Base-by-base conservation (phyloP, 2,797 vertebrate species). In the Acanthurus lineatus region DNA sequence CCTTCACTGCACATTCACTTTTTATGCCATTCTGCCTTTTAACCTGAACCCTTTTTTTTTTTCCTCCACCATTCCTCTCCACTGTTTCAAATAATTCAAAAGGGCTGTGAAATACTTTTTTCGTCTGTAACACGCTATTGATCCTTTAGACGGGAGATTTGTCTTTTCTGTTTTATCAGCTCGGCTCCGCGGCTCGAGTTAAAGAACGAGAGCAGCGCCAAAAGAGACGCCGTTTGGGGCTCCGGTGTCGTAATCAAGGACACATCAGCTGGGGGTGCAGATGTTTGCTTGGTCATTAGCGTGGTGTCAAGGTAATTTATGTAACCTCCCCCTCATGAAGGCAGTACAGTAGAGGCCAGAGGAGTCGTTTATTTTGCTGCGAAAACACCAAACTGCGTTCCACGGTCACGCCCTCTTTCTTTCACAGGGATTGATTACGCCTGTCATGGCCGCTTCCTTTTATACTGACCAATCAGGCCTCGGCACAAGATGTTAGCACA, bases 241-340 rank as follows among this genome's bases (percentile, higher is more conserved):
- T 53, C 77, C 58, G 44, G 76, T 51, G 71, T 82, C 70, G 49
- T 3, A 22, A 64, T 73, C 75, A 88, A 78, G 83, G 81, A 80
- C 69, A 74, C 28, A 16, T 54, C 54, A 60, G 77, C 40, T n/a
- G n/a, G 22, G 54, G 54, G 63, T 69, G 64, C 53, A 61, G 82
- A 67, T 67, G 63, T 81, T 72, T 66, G 78, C 52, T 61, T n/a
- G 78, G 65, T 83, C 69, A 76, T 76, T 66, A 59, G 17, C 44
- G 20, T 20, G 5, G 10, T 38, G 64, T 79, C 64, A 38, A 60
- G 19, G 60, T 67, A 76, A 58, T 66, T 80, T 69, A 76, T 75
- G 38, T 48, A 35, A 60, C 52, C 48, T 44, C 15, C 42, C 42
- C 63, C 64, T 78, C 52, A 56, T 73, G 70, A 77, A 75, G 10